Base-by-base conservation (phyloP, 2,888 invertebrate genomes). In the Parnassius glacialis region DNA sequence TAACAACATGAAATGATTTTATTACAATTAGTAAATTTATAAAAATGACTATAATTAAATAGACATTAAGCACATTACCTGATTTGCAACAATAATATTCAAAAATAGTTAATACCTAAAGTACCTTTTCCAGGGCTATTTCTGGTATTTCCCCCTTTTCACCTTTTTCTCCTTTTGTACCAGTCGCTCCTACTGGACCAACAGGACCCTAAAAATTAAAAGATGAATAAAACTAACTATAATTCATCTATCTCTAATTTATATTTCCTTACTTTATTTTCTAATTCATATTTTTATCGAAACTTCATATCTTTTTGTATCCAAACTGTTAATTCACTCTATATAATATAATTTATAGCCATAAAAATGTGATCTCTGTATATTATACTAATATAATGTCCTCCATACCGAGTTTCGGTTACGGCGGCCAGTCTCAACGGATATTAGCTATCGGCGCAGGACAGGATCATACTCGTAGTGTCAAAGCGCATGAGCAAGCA, bases 131-230 rank as follows among this genome's bases (percentile, higher is more conserved):
- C 25, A 78, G 43, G 66, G 83, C 74, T 64, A 80, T 72, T 10
- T 69, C 62, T 43, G 74, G 67, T n/a, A 73, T 68, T 51, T 71
- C 70, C 3, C 62, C 66, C 67, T 74, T 75, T 51, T 82, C 82
- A 43, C 89, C 88, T 66, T 83, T 88, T 66, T 84, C 77, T 58
- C 88, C 89, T 57, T 84, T 88, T 62, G 69, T 65, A 41, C 79
- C 79, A 10, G 61, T 52, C 50, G 62, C 56, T 12, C 81, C 82
- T 12, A 63, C 66, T 20, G 74, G 73, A n/a, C 93, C 94, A 61
- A 81, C 74, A 41, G 84, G 84, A 64, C 94, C 94, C 65, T 63
- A 11, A 56, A 52, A 45, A 44, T 12, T 25, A 25, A 1, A 12
- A 52, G 34, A 10, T 43, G 9, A 25, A 10, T 0, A 41, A 44